Evolutionary conservation across 2,797 vertebrate species (phyloP), one percentile per base, ranked within the genome.

Genomic region (Phyllotis vaccarum): DNA sequence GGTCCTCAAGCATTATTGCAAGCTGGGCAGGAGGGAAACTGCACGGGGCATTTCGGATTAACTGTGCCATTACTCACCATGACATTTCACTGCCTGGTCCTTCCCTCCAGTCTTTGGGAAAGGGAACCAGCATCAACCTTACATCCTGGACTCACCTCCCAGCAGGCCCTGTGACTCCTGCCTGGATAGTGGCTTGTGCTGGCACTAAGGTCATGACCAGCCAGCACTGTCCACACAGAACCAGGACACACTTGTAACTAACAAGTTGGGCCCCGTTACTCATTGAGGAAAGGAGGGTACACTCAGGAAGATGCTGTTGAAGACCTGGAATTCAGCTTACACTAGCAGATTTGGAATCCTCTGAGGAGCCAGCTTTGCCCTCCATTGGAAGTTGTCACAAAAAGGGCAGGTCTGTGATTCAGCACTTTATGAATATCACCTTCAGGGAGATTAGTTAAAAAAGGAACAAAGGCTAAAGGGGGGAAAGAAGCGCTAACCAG

Each of bases 351-450:
- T 68, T 72, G 82, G 64, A 83, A 58, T 52, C 2, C 79, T 82
- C 76, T 82, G 76, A 93, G 89, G 86, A 82, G n/a, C 76, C 46
- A 68, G 80, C 62, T 89, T 92, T 74, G 40, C n/a, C 89, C 29
- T 89, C n/a, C 7, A 16, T 80, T 89, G 86, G 64, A n/a, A 75
- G 40, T 34, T 86, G 17, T 88, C 43, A 58, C 72, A 37, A 81
- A 52, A 52, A 75, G 54, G 60, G 76, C 6, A 94, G 49, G 80
- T 95, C 58, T 97, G 0, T 74, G 82, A 82, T 72, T 90, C 12
- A 43, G 6, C 66, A 29, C 89, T 96, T 62, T 70, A 72, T 93
- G 85, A 79, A 72, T 93, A 64, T 80, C n/a, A 60, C 60, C n/a
- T 78, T 0, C 52, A 79, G 56, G 46, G 43, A 91, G n/a, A 86